Base-by-base conservation (phyloP, 2,888 invertebrate species). In the Camptogramma bilineatum region DNA sequence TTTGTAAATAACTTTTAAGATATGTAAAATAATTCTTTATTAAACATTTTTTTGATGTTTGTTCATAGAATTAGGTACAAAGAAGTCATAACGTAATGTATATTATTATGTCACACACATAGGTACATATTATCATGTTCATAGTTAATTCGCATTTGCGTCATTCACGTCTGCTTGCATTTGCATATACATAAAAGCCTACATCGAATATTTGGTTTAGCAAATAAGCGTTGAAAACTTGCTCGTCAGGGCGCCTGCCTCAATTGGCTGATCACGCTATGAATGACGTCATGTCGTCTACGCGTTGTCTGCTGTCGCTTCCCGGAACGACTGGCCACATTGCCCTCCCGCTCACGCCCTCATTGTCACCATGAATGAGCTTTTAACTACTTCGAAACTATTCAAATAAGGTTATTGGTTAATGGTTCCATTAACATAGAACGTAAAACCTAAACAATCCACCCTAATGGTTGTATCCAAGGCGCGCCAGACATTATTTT, bases 271-370 rank as follows among this genome's bases (percentile, higher is more conserved):
- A 74, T 82, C 81, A 79, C 70, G 72, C 67, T 48, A 73, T 91
- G 88, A 91, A 73, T 91, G 88, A 91, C 91, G 90, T 90, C 90
- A 89, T 76, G 71, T 78, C 77, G 92, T 91, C 90, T 91, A 86
- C 85, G 86, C 84, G 78, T 78, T 82, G 91, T 92, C 92, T 92
- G 80, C 86, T 76, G 82, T 81, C 82, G 83, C 85, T 91, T 91
- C 90, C 89, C 88, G 88, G 90, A 90, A 90, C 87, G 81, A 76
- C 81, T 85, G 83, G 83, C 85, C 85, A 79, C 83, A 80, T 71
- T 82, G 85, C 85, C 86, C 88, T 86, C 83, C 78, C 80, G 75
- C 79, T 80, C 79, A 77, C 79, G 80, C 77, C 78, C 84, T 80
- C 84, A 85, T 84, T 88, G 84, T 82, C 80, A 78, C 80, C 80